A percentile compares a stretch with the other conserved stretches of the same genome.
phyloP scores from a whole-genome alignment of 2,888 invertebrate genomes.

The Ectemnius cavifrons region DNA sequence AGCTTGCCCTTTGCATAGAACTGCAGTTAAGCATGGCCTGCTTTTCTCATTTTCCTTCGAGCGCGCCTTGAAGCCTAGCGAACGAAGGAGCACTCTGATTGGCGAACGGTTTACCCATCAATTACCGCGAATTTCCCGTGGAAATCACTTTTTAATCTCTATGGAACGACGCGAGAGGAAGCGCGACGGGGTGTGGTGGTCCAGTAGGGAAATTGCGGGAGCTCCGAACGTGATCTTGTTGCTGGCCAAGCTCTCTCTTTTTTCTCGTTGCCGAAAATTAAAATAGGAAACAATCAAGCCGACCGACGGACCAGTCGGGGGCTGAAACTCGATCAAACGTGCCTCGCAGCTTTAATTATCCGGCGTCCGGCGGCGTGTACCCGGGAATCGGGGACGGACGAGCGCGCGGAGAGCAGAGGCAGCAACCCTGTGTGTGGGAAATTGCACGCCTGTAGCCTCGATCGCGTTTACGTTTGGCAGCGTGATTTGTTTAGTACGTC shows the following conservation, averaged over 20 bases:
- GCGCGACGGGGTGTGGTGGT: not conserved
- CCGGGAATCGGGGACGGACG: not conserved
- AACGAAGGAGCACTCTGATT: not conserved
- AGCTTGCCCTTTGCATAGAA: not conserved
- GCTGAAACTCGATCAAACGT: conserved; percentile 61
- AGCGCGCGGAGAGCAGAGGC: no score
- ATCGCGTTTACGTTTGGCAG: conserved; percentile 12
- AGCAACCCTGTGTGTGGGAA: conserved; percentile 26
- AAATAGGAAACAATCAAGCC: conserved; percentile 61
- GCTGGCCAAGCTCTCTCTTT: conserved; percentile 26
- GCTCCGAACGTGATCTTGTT: no score
- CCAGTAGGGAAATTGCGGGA: no score
- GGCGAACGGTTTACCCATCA: conserved; percentile 18
- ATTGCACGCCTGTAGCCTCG: conserved; percentile 32
- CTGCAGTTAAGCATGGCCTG: not conserved
- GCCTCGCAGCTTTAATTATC: conserved; percentile 66
- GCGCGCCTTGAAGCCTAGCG: not conserved
- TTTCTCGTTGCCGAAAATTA: conserved; percentile 55
- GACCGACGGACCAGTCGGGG: conserved; percentile 35
- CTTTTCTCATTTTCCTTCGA: not conserved
- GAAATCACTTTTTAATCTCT: conserved; percentile 49
- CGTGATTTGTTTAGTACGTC: conserved; percentile 54
- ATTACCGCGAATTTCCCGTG: conserved; percentile 29
- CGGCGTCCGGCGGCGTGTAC: conserved; percentile 33
- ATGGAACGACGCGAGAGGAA: not conserved